Percentiles rank a stretch among this genome's conserved stretches.
phyloP scores from a whole-genome alignment of 2,888 invertebrate species.

The Melinaea marsaeus region DNA sequence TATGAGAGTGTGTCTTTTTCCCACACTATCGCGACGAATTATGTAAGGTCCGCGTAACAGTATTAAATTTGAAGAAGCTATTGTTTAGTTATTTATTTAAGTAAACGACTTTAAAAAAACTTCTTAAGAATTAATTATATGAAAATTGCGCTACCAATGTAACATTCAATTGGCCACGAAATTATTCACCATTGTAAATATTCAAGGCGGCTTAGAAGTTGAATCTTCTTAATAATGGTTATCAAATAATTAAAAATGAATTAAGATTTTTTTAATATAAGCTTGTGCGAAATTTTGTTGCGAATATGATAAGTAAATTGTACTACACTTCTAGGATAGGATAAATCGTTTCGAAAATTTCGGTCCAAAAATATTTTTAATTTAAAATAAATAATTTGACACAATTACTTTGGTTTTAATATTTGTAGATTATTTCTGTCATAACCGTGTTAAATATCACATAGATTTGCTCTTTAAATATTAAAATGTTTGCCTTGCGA shows the following conservation, averaged over 20 bases:
- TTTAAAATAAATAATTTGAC: no score
- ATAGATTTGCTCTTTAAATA: neutral
- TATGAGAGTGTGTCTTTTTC: constrained; percentile 50
- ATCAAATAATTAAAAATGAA: constrained; percentile 30
- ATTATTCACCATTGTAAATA: constrained; percentile 67
- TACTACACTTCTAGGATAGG: constrained; percentile 8
- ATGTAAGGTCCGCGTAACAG: constrained; percentile 48
- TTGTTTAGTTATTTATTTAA: constrained; percentile 20
- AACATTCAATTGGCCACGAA: constrained; percentile 54
- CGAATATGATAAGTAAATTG: constrained; percentile 42
- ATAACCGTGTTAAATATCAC: constrained; percentile 1
- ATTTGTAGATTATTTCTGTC: no score
- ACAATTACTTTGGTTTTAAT: no score
- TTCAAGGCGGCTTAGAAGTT: constrained; percentile 54
- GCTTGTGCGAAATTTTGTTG: constrained; percentile 61
- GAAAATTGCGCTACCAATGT: constrained; percentile 49
- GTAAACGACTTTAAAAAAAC: constrained; percentile 8
- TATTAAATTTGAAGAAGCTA: constrained; percentile 27
- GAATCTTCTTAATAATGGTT: constrained; percentile 46
- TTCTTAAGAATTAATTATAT: constrained; percentile 16
- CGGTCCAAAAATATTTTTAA: neutral
- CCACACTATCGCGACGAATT: constrained; percentile 52
- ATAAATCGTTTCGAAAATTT: neutral
- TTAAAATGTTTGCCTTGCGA: constrained; percentile 49
- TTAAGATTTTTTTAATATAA: neutral